Evolutionary conservation across 2,797 vertebrate genomes (phyloP).

Genomic region (Acanthopagrus latus): DNA sequence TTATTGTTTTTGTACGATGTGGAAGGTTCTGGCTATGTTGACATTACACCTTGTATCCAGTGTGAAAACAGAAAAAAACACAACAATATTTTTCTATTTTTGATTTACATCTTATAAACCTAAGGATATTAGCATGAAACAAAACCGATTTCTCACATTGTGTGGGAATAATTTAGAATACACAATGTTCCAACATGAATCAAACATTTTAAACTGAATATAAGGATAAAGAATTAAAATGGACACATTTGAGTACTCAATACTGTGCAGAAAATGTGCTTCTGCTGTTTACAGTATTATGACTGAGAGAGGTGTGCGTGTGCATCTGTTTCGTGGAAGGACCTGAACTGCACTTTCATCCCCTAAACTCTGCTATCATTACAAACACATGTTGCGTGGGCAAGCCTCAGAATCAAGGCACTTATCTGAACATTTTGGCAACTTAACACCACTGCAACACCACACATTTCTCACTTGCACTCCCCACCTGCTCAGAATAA

Average conservation of each 20-base stretch:
- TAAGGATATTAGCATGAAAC: no score
- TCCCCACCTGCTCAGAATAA: constrained; percentile 13
- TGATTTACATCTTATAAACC: no score
- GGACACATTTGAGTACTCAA: not conserved
- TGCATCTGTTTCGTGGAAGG: not conserved
- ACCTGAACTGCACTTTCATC: constrained; percentile 4
- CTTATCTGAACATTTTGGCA: constrained; percentile 18
- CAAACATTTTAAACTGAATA: not conserved
- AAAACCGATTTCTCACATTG: no score
- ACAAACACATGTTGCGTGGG: constrained; percentile 18
- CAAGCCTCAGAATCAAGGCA: not conserved
- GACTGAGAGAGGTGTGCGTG: not conserved
- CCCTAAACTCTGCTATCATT: not conserved
- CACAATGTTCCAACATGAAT: not conserved
- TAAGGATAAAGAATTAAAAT: not conserved
- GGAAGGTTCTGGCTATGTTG: no score
- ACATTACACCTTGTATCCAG: no score
- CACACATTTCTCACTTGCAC: constrained; percentile 3
- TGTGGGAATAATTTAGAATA: not conserved
- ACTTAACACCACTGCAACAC: not conserved
- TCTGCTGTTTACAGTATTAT: not conserved
- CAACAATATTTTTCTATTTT: no score
- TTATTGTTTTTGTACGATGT: no score
- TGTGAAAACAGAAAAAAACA: no score
- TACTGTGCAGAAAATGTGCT: not conserved